Evolutionary conservation across 1,140 invertebrate genomes (phyloP).

Genomic region (Goniozus legneri): DNA sequence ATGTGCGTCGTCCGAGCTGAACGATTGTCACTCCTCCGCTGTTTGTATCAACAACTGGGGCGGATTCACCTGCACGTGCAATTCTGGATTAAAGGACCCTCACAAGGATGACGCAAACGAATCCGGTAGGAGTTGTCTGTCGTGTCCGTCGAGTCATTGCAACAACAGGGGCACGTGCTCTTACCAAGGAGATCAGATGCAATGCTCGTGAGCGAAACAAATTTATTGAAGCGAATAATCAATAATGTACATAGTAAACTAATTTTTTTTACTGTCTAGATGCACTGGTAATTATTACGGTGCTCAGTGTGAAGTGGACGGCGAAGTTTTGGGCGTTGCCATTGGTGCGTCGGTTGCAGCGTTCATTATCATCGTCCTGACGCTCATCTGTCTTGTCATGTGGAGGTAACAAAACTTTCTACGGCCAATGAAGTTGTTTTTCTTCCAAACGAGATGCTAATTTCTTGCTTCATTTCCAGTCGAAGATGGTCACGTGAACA

Average conservation of each 20-base stretch:
- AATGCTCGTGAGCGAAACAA: slow-evolving; percentile 69
- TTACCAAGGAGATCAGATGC: slow-evolving; percentile 69
- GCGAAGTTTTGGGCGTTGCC: slow-evolving; percentile 85
- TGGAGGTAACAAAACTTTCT: slow-evolving; percentile 68
- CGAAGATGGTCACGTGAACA: slow-evolving; percentile 85
- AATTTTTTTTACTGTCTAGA: slow-evolving; percentile 44
- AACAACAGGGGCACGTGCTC: slow-evolving; percentile 79
- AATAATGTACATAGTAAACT: slow-evolving; percentile 11
- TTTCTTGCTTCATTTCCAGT: slow-evolving; percentile 51
- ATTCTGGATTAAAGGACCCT: slow-evolving; percentile 73
- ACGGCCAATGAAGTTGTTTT: background rate
- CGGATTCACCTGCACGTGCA: slow-evolving; percentile 82
- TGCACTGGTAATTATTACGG: slow-evolving; percentile 86
- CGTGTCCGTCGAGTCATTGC: slow-evolving; percentile 75
- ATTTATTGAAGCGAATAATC: too few species aligned
- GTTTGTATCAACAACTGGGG: slow-evolving; percentile 88
- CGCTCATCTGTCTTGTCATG: slow-evolving; percentile 81
- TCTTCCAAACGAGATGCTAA: slow-evolving; percentile 7
- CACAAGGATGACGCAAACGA: slow-evolving; percentile 62
- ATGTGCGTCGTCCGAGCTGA: slow-evolving; percentile 76
- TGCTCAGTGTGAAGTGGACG: slow-evolving; percentile 83
- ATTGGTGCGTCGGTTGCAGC: slow-evolving; percentile 85
- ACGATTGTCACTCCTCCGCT: slow-evolving; percentile 87
- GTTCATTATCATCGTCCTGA: slow-evolving; percentile 82
- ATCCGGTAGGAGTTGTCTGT: slow-evolving; percentile 70